Base-by-base conservation (phyloP, 2,888 invertebrate genomes). In the Melieria picta region DNA sequence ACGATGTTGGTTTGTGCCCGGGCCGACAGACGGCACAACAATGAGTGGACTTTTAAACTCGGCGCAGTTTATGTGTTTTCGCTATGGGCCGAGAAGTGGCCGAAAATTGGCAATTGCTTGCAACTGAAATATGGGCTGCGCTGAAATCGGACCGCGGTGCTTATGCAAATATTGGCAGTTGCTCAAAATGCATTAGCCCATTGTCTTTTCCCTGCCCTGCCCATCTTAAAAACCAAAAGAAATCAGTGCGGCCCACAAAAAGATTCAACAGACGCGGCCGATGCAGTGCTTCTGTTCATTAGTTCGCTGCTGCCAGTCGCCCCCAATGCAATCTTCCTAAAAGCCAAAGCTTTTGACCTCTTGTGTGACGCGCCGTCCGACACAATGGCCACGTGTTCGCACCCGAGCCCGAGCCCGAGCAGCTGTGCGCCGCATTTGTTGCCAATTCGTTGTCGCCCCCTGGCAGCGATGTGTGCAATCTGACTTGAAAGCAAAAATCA, bases 401-500 rank as follows among this genome's bases (percentile, higher is more conserved):
- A n/a, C n/a, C n/a, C n/a, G n/a, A n/a, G n/a, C n/a, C 1, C 30
- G 30, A 30, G 30, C 30, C 30, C 30, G 13, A 52, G 52, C 52
- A 5, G 13, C 50, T 52, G 11, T 52, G 5, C 11, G 52, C 52
- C 9, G 30, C 30, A 30, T 30, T 30, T 2, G 11, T 6, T 50
- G 7, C 52, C 52, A 7, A n/a, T 52, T 52, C 52, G 11, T 50
- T 52, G 52, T 7, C 52, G 52, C 5, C 13, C 52, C 4, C 52
- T 52, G 11, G n/a, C 13, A n/a, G 52, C 52, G 13, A 52, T 30
- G 30, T 30, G 30, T 30, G 58, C 52, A 60, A 67, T 65, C 56
- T 71, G 68, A 76, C 73, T 77, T 75, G 70, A 80, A 76, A 80
- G 77, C 81, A 79, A 80, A 86, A 86, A 86, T 86, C 86, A 85